Percentiles rank a stretch among this genome's conserved stretches.
phyloP scores from a whole-genome alignment of 1,140 invertebrate species.

The Drosophila melanogaster region Release_6_plus_ISO1_MT NT_033779.5:17884001-17884500 shows the following conservation, averaged over 20 bases:
- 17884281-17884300: slow-evolving; percentile 25
- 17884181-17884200: slow-evolving; percentile 70
- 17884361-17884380: neutral
- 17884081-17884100: slow-evolving; percentile 41
- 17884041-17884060: slow-evolving; percentile 36
- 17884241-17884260: slow-evolving; percentile 40
- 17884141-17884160: slow-evolving; percentile 38
- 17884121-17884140: slow-evolving; percentile 22
- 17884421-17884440: slow-evolving; percentile 28
- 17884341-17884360: slow-evolving; percentile 12
- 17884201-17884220: slow-evolving; percentile 75
- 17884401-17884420: slow-evolving; percentile 2
- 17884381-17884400: neutral
- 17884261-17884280: slow-evolving; percentile 29
- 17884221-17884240: slow-evolving; percentile 73
- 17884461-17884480: neutral
- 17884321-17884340: slow-evolving; percentile 75
- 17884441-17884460: neutral
- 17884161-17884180: slow-evolving; percentile 26
- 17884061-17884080: slow-evolving; percentile 41
- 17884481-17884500: neutral
- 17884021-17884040: slow-evolving; percentile 25
- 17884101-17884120: slow-evolving; percentile 38
- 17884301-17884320: slow-evolving; percentile 58
- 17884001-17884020: slow-evolving; percentile 14